Conservation (phyloP, 2,797 vertebrate genomes). For the Manis javanica region DNA sequence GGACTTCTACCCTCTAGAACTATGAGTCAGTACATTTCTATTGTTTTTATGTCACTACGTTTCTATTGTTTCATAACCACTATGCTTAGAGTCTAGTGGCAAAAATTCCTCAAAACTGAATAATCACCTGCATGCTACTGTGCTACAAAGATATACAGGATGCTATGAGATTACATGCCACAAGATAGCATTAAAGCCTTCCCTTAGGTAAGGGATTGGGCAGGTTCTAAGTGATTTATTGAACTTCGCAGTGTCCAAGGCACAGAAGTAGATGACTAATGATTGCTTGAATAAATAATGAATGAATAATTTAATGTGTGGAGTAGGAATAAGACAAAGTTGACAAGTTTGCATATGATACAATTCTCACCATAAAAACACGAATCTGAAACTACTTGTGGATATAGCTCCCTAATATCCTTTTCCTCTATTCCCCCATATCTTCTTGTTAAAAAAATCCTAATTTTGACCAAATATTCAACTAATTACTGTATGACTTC, state of each 20-base stretch:
- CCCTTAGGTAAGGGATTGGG: background rate
- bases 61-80: background rate
- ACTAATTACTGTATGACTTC: background rate
- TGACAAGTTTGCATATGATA: background rate
- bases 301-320: background rate
- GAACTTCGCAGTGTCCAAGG: background rate
- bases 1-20: background rate
- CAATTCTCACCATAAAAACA: background rate
- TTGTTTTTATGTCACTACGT: background rate
- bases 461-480: background rate
- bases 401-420: background rate
- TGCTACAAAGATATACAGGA: background rate
- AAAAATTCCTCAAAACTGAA: background rate
- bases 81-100: background rate
- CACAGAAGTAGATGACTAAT: background rate
- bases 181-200: background rate
- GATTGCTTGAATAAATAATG: background rate
- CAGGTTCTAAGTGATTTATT: background rate
- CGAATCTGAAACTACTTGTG: background rate
- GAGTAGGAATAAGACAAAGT: background rate
- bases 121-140: background rate
- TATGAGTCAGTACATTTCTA: background rate
- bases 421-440: background rate
- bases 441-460: background rate
- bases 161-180: background rate